Base-by-base conservation (phyloP, 2,797 vertebrate species). In the Cephalopachus bancanus region DNA sequence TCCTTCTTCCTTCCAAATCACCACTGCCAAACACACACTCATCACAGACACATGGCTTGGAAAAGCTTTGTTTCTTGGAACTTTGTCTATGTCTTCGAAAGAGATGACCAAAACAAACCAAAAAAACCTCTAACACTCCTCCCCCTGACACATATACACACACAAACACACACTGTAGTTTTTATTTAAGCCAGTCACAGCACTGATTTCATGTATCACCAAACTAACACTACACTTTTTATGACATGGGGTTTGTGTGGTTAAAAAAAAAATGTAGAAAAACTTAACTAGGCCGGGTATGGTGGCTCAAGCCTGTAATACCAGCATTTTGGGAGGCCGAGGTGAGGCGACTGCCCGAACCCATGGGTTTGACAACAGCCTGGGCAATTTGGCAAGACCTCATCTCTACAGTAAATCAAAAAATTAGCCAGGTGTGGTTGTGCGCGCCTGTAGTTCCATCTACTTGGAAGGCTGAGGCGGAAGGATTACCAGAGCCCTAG, bases 21-120 rank as follows among this genome's bases (percentile, higher is more conserved):
- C 59, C 72, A 64, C 62, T 24, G 65, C 62, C 79, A 76, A 94
- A 83, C 3, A 49, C 26, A 84, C 64, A 91, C 59, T 30, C 8
- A 0, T 19, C 64, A 75, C 49, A 57, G 65, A 93, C 30, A 15
- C 19, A 51, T 0, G 53, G 67, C 86, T 87, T 83, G 44, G 53
- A 85, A 89, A 93, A 67, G 49, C 15, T 57, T 55, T 71, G 33
- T 7, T 72, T 37, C 17, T 76, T 83, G 71, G 28, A 60, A 76
- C 37, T 84, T 94, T 83, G 60, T 74, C 74, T 65, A 6, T 87
- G 59, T 86, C 88, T 89, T 93, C 75, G 78, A 93, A 83, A 78
- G 74, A 89, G 55, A 79, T 37, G 10, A 19, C 12, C 4, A 15
- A 37, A 71, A 15, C 37, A 33, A 55, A 75, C 9, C 16, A 59